Evolutionary conservation across 2,797 vertebrate genomes (phyloP).

Genomic region (Enteromius unitaeniatus): DNA sequence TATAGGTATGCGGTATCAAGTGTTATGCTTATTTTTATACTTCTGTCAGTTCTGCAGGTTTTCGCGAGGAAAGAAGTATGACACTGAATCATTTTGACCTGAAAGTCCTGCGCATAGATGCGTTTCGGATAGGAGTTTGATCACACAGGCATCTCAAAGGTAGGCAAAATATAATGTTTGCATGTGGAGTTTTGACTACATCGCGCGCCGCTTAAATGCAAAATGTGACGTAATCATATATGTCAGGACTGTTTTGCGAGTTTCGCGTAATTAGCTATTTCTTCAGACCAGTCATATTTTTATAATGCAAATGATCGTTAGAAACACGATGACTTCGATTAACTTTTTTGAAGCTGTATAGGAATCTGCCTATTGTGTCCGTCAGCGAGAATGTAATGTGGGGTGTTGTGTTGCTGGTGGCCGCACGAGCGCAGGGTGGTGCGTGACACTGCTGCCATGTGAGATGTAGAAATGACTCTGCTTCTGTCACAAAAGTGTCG

Average conservation of each 20-base stretch:
- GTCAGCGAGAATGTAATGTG: not conserved
- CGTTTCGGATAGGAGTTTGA: slow-evolving; percentile 2
- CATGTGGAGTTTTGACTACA: not conserved
- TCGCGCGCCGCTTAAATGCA: not conserved
- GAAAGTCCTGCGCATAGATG: not conserved
- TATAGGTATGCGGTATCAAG: slow-evolving; percentile 40
- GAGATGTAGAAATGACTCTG: not conserved
- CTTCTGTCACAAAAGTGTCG: not conserved
- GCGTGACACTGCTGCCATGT: slow-evolving; percentile 15
- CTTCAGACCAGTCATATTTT: not conserved
- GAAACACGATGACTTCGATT: not conserved
- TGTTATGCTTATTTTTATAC: slow-evolving; percentile 58
- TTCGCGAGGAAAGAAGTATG: slow-evolving; percentile 1
- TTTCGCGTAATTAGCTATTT: not conserved
- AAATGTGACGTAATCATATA: not conserved
- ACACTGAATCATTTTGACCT: not conserved
- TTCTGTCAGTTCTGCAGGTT: slow-evolving; percentile 42
- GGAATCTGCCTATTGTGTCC: not conserved
- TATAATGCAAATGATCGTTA: not conserved
- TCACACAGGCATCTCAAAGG: slow-evolving; percentile 12
- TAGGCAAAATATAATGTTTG: slow-evolving; percentile 12
- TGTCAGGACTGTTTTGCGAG: not conserved
- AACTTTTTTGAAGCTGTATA: not conserved
- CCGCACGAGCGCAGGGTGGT: not conserved
- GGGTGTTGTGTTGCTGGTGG: not conserved